phyloP scores from a whole-genome alignment of 1,140 invertebrate species.

The Anagrus nilaparvatae region DNA sequence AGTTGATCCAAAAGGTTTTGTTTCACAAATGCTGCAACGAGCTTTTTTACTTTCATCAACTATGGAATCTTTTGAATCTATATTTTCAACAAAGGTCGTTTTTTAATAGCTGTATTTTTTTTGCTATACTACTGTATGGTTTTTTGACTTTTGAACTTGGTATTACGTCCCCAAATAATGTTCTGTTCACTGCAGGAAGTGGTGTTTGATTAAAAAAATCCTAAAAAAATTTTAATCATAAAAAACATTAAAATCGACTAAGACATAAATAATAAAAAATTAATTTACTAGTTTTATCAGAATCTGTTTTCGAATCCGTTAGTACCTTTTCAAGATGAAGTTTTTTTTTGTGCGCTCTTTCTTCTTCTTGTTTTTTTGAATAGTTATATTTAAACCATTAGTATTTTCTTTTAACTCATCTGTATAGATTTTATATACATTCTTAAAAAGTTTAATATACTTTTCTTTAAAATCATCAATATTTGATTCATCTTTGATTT shows the following conservation, averaged over 20 bases:
- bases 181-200: conserved; percentile 12
- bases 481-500: conserved; percentile 9
- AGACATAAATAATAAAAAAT: conserved; percentile 1
- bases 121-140: conserved; percentile 10
- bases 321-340: conserved; percentile 29
- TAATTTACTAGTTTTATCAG: conserved; percentile 21
- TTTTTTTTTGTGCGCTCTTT: conserved; percentile 19
- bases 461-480: conserved; percentile 29
- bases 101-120: conserved; percentile 1
- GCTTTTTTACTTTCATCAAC: conserved; percentile 4
- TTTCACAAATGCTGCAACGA: conserved; percentile 20
- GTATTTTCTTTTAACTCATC: conserved; percentile 23
- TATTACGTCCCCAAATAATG: conserved; percentile 25
- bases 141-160: conserved; percentile 9
- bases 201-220: no score
- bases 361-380: conserved; percentile 23
- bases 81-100: conserved; percentile 3
- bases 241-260: no score
- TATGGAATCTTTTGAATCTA: conserved; percentile 1
- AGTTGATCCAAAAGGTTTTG: conserved; percentile 18
- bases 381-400: conserved; percentile 19
- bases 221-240: no score
- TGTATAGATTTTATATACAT: conserved; percentile 22
- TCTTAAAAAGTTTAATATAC: conserved; percentile 20
- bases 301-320: conserved; percentile 26